Percentiles rank a stretch among this genome's conserved stretches.
Evolutionary conservation across 2,113 vertebrate species (phyloP).

Genomic region (Shinisaurus crocodilurus): DNA sequence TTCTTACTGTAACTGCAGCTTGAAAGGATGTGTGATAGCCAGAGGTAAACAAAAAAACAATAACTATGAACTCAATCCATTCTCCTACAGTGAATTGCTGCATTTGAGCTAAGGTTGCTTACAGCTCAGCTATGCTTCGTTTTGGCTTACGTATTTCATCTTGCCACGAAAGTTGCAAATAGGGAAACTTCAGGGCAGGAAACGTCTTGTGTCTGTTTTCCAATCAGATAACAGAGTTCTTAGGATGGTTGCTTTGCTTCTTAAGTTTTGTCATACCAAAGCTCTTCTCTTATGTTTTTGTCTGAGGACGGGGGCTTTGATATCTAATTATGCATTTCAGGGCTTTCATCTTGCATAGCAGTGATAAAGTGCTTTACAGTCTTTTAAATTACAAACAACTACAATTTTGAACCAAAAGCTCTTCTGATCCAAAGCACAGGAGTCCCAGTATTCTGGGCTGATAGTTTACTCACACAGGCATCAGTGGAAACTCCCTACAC

Average conservation of each 20-base stretch:
- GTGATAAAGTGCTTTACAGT: slow-evolving; percentile 1
- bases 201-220: neutral
- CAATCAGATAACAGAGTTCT: neutral
- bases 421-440: slow-evolving; percentile 31
- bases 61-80: fast-evolving
- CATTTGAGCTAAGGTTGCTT: neutral
- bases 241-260: neutral
- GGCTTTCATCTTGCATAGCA: slow-evolving; percentile 46
- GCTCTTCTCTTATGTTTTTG: neutral
- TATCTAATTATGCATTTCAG: slow-evolving; percentile 17
- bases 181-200: neutral
- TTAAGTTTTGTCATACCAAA: slow-evolving; percentile 14
- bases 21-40: neutral
- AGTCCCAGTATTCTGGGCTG: neutral
- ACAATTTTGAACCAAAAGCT: slow-evolving; percentile 30
- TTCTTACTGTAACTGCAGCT: neutral
- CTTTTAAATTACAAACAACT: slow-evolving; percentile 40
- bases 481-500: neutral
- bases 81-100: neutral
- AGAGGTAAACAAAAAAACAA: neutral
- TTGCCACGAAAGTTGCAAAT: neutral
- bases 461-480: neutral
- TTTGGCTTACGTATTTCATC: neutral
- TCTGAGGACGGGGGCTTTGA: slow-evolving; percentile 16
- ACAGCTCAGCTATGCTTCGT: neutral